Evolutionary conservation across 2,113 vertebrate genomes (phyloP).

Genomic region (Pachyramphus minor): DNA sequence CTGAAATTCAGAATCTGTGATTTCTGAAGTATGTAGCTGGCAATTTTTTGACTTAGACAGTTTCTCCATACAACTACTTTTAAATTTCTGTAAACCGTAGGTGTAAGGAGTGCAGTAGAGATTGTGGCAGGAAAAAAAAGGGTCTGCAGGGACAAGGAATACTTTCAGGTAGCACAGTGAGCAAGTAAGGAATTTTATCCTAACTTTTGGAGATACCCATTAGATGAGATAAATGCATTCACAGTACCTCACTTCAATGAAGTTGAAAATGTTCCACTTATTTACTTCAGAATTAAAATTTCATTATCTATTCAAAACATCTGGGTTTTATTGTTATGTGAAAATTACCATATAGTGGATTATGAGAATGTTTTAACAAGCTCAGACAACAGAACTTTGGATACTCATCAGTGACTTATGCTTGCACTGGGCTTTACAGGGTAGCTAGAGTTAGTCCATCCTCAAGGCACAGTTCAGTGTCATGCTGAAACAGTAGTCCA

Average conservation of each 20-base stretch:
- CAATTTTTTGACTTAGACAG: not conserved
- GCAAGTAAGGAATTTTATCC: not conserved
- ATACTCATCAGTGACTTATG: not conserved
- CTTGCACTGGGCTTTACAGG: not conserved
- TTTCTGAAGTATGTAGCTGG: not conserved
- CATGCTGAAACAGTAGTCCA: not conserved
- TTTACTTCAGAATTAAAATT: slow-evolving; percentile 3
- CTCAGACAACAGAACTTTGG: not conserved
- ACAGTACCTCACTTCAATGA: not conserved
- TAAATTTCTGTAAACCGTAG: not conserved
- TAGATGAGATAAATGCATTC: not conserved
- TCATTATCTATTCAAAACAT: slow-evolving; percentile 1
- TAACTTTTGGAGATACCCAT: not conserved
- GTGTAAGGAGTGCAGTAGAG: not conserved
- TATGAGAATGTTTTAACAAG: not conserved
- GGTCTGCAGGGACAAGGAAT: not conserved
- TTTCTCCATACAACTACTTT: not conserved
- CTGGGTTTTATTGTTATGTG: not conserved
- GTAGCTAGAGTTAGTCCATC: not conserved
- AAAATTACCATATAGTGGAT: not conserved
- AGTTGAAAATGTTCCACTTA: not conserved
- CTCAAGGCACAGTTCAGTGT: not conserved
- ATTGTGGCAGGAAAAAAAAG: not conserved
- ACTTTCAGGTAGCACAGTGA: not conserved
- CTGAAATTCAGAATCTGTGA: not conserved